phyloP scores from a whole-genome alignment of 1,140 invertebrate genomes.

The Holotrichia oblita region DNA sequence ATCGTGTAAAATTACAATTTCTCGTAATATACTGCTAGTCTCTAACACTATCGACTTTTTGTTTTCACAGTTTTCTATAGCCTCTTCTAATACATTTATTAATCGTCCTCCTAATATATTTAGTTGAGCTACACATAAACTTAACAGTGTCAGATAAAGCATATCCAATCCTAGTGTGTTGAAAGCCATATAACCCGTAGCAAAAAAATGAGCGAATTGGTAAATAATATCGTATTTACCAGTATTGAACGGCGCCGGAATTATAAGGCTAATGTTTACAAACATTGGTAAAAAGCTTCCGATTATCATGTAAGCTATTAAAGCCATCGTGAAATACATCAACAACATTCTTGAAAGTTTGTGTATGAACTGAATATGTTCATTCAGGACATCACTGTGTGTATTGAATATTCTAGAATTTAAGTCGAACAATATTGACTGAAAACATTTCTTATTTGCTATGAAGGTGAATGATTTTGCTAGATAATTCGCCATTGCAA shows the following conservation, averaged over 20 bases:
- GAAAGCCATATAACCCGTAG: not conserved
- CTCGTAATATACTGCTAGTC: not conserved
- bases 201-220: not conserved
- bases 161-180: constrained; percentile 1
- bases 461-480: not conserved
- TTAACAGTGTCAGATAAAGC: not conserved
- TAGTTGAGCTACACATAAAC: constrained; percentile 4
- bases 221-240: constrained; percentile 9
- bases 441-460: constrained; percentile 3
- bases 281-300: not conserved
- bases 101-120: not conserved
- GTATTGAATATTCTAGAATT: not conserved
- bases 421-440: not conserved
- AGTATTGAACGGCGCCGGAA: not conserved
- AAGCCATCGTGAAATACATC: not conserved
- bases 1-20: not conserved
- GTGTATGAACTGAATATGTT: not conserved
- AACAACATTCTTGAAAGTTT: not conserved
- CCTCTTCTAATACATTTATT: not conserved
- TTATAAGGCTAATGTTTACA: not conserved
- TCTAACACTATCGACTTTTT: not conserved
- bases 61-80: not conserved
- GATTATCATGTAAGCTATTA: not conserved
- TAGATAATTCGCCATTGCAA: not conserved
- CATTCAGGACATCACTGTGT: not conserved